Evolutionary conservation across 2,888 invertebrate species (phyloP).

Genomic region (Cataglyphis livida): DNA sequence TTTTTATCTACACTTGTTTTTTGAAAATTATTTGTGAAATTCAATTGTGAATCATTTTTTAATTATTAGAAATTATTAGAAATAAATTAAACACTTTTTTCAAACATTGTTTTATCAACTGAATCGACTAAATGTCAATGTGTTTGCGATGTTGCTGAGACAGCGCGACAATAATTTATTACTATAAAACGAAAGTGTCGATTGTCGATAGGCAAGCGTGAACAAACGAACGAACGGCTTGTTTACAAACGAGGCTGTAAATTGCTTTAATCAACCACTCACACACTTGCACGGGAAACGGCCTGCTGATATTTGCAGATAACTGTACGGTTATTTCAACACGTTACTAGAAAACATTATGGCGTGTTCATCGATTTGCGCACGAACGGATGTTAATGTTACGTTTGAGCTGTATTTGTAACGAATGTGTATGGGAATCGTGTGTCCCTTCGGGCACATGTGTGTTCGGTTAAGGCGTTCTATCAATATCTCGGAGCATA

Average conservation of each 20-base stretch:
- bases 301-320: constrained; percentile 68
- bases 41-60: neutral
- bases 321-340: constrained; percentile 60
- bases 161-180: constrained; percentile 60
- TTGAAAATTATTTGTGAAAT: neutral
- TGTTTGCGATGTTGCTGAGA: constrained; percentile 23
- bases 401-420: constrained; percentile 40
- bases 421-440: constrained; percentile 26
- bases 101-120: neutral
- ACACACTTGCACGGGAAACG: constrained; percentile 63
- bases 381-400: constrained; percentile 66
- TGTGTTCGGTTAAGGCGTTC: constrained; percentile 4
- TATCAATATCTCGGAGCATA: constrained; percentile 12
- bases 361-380: constrained; percentile 68
- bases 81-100: neutral
- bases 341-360: constrained; percentile 70
- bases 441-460: constrained; percentile 1
- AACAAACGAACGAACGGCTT: constrained; percentile 68
- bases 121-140: constrained; percentile 10
- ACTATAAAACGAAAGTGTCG: constrained; percentile 61
- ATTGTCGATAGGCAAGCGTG: constrained; percentile 69
- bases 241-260: constrained; percentile 74
- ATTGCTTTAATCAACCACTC: constrained; percentile 74
- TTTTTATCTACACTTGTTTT: neutral
- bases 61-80: neutral